Evolutionary conservation across 2,797 vertebrate species (phyloP), one percentile per base, ranked within the genome.

Genomic region (Pangasius sanitwongsei): DNA sequence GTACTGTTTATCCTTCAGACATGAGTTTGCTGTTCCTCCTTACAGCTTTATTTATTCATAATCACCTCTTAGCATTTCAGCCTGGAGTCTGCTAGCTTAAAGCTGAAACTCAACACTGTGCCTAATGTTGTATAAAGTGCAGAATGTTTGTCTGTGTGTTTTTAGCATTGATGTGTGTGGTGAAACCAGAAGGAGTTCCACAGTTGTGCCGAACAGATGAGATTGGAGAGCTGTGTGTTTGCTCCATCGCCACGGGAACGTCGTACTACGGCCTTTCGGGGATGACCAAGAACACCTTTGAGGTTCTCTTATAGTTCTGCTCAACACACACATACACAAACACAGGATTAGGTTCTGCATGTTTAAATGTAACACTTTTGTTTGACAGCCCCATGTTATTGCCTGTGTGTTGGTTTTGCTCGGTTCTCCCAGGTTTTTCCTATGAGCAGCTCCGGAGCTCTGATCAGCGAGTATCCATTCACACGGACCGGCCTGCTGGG

Each of bases 261-360:
- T 99, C 99, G 0, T 99, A 99, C 91, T 99, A 99, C 0, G 99
- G 99, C 92, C 98, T 99, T 86, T 97, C 98, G 0, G 99, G 99
- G 93, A 99, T 99, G 98, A 99, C 98, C 91, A 99, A 99, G 96
- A 99, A 99, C 95, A 99, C 98, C 53, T 99, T 99, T 59, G 99
- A 99, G 98, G 97, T 98, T 95, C 94, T 96, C 74, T 63, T 63
- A n/a, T 85, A 50, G 63, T 48, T 81, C 31, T 82, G 11, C 69
- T 16, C 13, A 65, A 59, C 50, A 57, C 57, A 77, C 77, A 70
- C 44, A 67, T 20, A 75, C 72, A 31, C n/a, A 69, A 4, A 28
- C 5, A 34, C 16, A n/a, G 8, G 12, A 50, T 50, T 77, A 53
- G 15, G 28, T 41, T 83, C 12, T 41, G 9, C 59, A 78, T n/a